Evolutionary conservation across 2,113 vertebrate species (phyloP), one percentile per base, ranked within the genome.

Genomic region (Megatriorchis doriae): DNA sequence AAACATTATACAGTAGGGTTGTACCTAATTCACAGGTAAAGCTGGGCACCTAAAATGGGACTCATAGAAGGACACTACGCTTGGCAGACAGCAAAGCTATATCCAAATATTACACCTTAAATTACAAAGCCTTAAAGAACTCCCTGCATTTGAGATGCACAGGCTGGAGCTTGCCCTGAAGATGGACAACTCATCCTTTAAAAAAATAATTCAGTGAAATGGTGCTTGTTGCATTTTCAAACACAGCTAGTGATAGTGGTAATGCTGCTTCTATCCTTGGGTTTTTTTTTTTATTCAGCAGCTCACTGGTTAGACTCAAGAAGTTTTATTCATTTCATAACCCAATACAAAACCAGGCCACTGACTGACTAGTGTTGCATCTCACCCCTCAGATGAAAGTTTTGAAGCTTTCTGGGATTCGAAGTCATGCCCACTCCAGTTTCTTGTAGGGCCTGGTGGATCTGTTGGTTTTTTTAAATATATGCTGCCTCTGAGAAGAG

Each of bases 1-100:
- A 78, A 78, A 5, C 1, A 1, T 19, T 42, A 14, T 56, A 36
- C 3, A 0, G 3, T 38, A 45, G 7, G 2, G 7, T 62, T 75
- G 13, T 38, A 25, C 23, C 16, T 52, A 38, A 56, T 9, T 47
- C 29, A 67, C 52, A 80, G 25, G 61, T 25, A 48, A 50, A 79
- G 19, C 6, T 48, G 26, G 16, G 3, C 21, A 75, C 3, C n/a
- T 23, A 32, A 26, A 88, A 65, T 16, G 3, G 7, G 7, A 80
- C 8, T 75, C 3, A 16, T 0, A 48, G 13, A 23, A 75, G 11
- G 25, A 62, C 29, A 38, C 13, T 25, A 17, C 27, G 14, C 21
- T 22, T 77, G 53, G 22, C 66, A 88, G 42, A 22, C 0, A 0
- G 22, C n/a, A 58, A 32, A 34, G 32, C 13, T n/a, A 9, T 6